Base-by-base conservation (phyloP, 2,888 invertebrate species). In the Conistra vaccinii region DNA sequence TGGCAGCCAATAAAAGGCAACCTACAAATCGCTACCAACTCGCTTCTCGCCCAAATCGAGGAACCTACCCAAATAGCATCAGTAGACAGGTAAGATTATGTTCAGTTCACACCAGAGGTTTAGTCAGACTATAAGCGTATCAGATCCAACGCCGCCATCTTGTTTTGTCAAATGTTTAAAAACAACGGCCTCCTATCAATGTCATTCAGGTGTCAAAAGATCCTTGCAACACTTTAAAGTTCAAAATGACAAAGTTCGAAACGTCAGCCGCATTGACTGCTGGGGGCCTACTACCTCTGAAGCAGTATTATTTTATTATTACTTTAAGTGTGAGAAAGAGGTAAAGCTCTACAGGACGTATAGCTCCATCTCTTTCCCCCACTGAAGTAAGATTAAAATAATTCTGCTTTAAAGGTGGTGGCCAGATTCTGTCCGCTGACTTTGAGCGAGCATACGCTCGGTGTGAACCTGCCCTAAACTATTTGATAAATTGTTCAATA, bases 1-100 rank as follows among this genome's bases (percentile, higher is more conserved):
- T 96, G 96, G 96, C 61, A 86, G 42, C 94, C 96, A 1, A 85
- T 96, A 14, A 65, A 88, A 81, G 88, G 90, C 1, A 89, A 93
- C 67, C 55, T 90, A 20, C 85, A 90, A n/a, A 87, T 93, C 0
- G 92, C 93, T 2, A 88, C 86, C 20, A 89, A 89, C 7, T 92
- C 96, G 0, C 86, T 96, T 65, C 78, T 94, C 32, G 91, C 93
- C 0, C 92, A 93, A 84, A 89, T 95, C 3, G 95, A 95, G 62
- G 91, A 91, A 14, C 93, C 93, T 2, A 71, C 88, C 0, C 83
- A 88, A 7, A 78, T 89, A 12, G 87, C 90, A 67, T 91, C 91
- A 9, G 85, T 95, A 32, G 96, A 96, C 89, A 94, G 96, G 96
- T 96, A 89, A 77, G n/a, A 26, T 42, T 55, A 12, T 48, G 26